These are phyloP conservation scores for Idaea aversata DNA, from an alignment of 2,888 invertebrate genomes.

Conservation along the genomic window DNA sequence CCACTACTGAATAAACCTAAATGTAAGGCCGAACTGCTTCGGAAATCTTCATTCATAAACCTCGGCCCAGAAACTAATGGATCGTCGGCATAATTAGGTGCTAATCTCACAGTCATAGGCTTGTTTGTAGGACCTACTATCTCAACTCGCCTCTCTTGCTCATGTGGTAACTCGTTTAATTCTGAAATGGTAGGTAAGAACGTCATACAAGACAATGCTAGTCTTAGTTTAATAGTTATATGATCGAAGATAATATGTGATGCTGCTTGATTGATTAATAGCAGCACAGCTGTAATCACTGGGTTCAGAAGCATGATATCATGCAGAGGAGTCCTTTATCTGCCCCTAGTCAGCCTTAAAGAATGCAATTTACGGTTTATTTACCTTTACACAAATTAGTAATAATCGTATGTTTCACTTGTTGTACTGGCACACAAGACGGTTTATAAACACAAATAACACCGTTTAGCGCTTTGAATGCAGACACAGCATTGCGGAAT, in stretches of 20 bases:
- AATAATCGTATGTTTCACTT: conserved; percentile 80
- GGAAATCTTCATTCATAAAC: conserved; percentile 85
- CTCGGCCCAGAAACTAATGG: conserved; percentile 87
- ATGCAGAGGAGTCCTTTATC: too few species aligned
- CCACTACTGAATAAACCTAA: conserved; percentile 86
- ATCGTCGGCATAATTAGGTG: conserved; percentile 87
- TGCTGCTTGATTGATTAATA: too few species aligned
- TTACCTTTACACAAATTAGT: conserved; percentile 86
- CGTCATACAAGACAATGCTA: too few species aligned
- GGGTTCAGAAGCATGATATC: too few species aligned
- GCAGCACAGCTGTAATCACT: too few species aligned
- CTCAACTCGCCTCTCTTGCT: conserved; percentile 79
- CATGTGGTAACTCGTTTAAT: conserved; percentile 84
- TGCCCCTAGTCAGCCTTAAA: too few species aligned
- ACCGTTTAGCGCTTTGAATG: conserved; percentile 86
- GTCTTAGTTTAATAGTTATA: too few species aligned
- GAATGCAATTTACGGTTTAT: neutral
- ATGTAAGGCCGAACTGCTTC: conserved; percentile 79
- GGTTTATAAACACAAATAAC: conserved; percentile 91
- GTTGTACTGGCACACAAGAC: conserved; percentile 74
- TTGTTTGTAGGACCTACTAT: conserved; percentile 84
- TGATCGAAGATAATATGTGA: conserved; percentile 6
- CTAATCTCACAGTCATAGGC: conserved; percentile 78
- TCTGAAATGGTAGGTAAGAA: conserved; percentile 69
- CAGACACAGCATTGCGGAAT: conserved; percentile 73